These are phyloP conservation scores for Paradisaea rubra DNA, from an alignment of 2,113 vertebrate species.

Conservation along the genomic window DNA sequence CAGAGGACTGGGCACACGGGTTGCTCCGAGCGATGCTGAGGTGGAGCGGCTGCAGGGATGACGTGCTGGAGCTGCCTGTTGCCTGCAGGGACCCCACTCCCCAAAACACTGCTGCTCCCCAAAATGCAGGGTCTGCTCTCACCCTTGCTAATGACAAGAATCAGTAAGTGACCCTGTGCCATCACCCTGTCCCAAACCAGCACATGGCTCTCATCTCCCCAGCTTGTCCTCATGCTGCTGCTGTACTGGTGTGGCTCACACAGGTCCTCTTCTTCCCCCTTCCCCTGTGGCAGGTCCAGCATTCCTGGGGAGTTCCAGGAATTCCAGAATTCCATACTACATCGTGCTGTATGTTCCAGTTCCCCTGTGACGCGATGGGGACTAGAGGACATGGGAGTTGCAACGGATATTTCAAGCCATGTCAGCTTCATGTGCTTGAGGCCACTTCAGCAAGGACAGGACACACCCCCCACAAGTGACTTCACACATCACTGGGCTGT, in stretches of 20 bases:
- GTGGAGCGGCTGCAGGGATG: rapidly evolving
- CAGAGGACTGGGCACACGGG: neutral
- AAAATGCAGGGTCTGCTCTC: neutral
- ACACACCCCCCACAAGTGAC: rapidly evolving
- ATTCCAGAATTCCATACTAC: neutral
- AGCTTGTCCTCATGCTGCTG: neutral
- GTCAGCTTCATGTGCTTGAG: neutral
- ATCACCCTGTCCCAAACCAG: neutral
- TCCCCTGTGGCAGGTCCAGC: neutral
- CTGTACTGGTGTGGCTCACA: neutral
- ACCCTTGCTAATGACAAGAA: neutral
- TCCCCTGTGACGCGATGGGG: rapidly evolving
- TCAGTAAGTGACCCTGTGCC: neutral
- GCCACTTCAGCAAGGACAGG: neutral
- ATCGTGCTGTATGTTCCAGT: rapidly evolving
- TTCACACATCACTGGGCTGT: neutral
- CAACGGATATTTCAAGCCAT: neutral
- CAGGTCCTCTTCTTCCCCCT: neutral
- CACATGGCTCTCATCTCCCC: rapidly evolving
- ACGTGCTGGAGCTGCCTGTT: neutral
- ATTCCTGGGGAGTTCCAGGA: neutral
- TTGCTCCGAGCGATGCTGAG: neutral
- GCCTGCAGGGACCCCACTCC: neutral
- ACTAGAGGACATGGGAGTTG: rapidly evolving
- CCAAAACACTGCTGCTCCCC: neutral